Evolutionary conservation across 2,113 vertebrate genomes (phyloP), one percentile per base, ranked within the genome.

Genomic region (Syngnathus scovelli): DNA sequence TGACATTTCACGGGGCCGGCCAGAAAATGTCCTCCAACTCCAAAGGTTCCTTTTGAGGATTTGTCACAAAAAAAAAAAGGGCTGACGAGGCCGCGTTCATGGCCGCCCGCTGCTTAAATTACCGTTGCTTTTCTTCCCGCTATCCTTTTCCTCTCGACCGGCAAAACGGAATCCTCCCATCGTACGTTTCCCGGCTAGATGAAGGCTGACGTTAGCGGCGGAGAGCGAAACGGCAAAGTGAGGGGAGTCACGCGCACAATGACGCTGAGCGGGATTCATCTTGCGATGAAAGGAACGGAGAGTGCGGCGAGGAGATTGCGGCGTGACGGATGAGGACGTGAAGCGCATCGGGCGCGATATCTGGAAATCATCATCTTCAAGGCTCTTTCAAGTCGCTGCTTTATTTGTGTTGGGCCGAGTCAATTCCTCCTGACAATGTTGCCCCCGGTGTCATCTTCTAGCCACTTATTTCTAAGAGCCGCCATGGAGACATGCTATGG

Each of bases 121-220:
- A 83, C 87, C 66, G 68, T 77, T 66, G 64, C 75, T 69, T 73
- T 75, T 69, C 60, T 71, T 82, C n/a, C 6, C 39, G 15, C 36
- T 54, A 52, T 70, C 48, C 72, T 48, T 60, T 33, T 11, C 1
- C 2, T 19, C 49, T 72, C 78, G 80, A 87, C 83, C 73, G 67
- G 78, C 72, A 71, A 70, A 81, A 88, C 86, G 72, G 75, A 81
- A 89, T 83, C 82, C 86, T 85, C 86, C 86, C 84, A 83, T 83
- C 65, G 66, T 75, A 84, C 86, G 71, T 86, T 80, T 79, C 66
- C 69, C 68, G 67, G 61, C 72, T 74, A 68, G 7, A 46, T 36
- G 49, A 67, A 58, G 16, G 8, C 3, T 23, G 61, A 7, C 27
- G 27, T 33, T 33, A 13, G 66, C 55, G 19, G 48, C 12, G 46